Evolutionary conservation across 2,113 vertebrate genomes (phyloP), one percentile per base, ranked within the genome.

Genomic region (Mesoclemmys tuberculata): DNA sequence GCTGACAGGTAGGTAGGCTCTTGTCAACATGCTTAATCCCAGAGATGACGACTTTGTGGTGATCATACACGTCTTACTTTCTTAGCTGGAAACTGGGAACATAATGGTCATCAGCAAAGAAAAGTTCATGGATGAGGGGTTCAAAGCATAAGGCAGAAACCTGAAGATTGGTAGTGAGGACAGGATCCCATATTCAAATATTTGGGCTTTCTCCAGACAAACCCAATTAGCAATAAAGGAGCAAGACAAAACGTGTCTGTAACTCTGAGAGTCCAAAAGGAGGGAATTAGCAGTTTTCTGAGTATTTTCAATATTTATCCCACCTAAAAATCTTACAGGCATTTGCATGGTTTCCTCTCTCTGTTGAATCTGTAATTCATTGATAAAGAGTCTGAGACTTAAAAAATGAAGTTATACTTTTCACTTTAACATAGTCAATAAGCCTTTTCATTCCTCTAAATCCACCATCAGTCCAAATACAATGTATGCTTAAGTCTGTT

Each of bases 341-440:
- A 77, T 94, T 95, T 97, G 64, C 74, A 46, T 90, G 81, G 77
- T 93, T 84, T 82, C 83, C 81, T 93, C 94, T 93, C 75, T 16
- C 88, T 89, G 61, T 93, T 94, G 84, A 89, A 87, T 96, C 94
- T 94, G 85, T 93, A 93, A 85, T 27, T 87, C 87, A 94, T 97
- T 96, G 93, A 94, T 94, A 41, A 89, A 84, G 88, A 88, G 71
- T 92, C 80, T 89, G 89, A 78, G 86, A 90, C 78, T 95, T 96
- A 79, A 83, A 51, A 85, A 74, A 64, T 96, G 81, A 94, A 90
- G 89, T 90, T 93, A 95, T 93, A 82, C 92, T 61, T 94, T 96
- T 90, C 93, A 88, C 95, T 51, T 87, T n/a, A 61, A 48, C 80
- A 10, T 80, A 81, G 94, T 96, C 89, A 95, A 87, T 93, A 91